Conservation (phyloP, 2,113 vertebrate species). For the Varanus komodoensis region DNA sequence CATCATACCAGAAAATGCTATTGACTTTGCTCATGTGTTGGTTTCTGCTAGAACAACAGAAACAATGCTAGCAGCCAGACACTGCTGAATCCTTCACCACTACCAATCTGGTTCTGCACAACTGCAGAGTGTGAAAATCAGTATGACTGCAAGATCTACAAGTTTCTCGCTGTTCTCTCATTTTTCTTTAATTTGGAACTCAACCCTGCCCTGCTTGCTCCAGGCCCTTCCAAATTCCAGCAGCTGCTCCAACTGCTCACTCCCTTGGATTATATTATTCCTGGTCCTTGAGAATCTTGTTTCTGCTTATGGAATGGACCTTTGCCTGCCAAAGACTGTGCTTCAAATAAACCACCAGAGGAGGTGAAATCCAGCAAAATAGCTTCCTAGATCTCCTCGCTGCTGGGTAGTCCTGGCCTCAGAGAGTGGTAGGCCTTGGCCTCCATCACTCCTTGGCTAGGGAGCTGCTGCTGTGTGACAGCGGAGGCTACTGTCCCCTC, state of each 20-base stretch:
- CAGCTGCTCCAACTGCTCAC: neutral
- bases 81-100: too few relatives aligned
- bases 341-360: neutral
- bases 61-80: too few relatives aligned
- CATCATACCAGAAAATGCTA: too few relatives aligned
- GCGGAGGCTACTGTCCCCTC: too few relatives aligned
- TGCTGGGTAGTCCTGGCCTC: neutral
- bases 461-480: too few relatives aligned
- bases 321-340: neutral
- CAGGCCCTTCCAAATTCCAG: neutral
- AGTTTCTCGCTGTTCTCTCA: neutral
- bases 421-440: too few relatives aligned
- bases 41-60: too few relatives aligned
- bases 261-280: neutral
- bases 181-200: neutral
- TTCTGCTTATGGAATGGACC: neutral
- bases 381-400: neutral
- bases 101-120: too few relatives aligned
- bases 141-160: too few relatives aligned
- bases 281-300: neutral
- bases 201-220: neutral
- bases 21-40: too few relatives aligned
- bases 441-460: too few relatives aligned
- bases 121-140: neutral
- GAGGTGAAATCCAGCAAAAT: neutral